phyloP scores from a whole-genome alignment of 2,888 invertebrate species.

The Autographa gamma region DNA sequence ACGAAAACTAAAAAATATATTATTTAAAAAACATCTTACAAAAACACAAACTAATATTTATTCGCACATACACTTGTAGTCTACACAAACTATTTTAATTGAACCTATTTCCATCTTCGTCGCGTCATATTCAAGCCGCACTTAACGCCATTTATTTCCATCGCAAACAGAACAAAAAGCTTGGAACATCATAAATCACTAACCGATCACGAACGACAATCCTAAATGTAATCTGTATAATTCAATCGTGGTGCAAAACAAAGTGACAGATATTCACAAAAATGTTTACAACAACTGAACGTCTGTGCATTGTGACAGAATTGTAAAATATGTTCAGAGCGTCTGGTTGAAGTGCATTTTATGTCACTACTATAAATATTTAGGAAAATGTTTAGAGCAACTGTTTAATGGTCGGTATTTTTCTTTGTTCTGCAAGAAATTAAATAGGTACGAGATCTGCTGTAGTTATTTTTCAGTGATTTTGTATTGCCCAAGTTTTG shows the following conservation, averaged over 20 bases:
- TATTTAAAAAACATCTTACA: no score
- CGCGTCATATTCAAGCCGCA: constrained; percentile 33
- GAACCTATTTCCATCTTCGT: constrained; percentile 31
- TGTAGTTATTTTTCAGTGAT: no score
- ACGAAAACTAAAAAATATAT: no score
- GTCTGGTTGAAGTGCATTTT: constrained; percentile 1
- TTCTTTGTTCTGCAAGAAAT: neutral
- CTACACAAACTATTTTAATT: neutral
- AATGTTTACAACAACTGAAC: constrained; percentile 25
- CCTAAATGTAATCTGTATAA: constrained; percentile 48
- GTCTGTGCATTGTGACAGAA: constrained; percentile 13
- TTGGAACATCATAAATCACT: constrained; percentile 47
- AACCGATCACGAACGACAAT: constrained; percentile 45
- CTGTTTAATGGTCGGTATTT: neutral
- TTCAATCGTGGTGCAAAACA: constrained; percentile 47
- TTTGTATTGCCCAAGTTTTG: no score
- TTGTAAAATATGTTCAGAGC: neutral
- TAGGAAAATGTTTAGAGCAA: constrained; percentile 5
- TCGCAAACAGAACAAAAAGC: constrained; percentile 16
- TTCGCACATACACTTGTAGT: neutral
- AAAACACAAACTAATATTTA: constrained; percentile 1
- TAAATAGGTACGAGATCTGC: no score
- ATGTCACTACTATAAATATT: constrained; percentile 3
- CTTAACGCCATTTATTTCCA: constrained; percentile 40
- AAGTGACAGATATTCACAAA: constrained; percentile 31